Evolutionary conservation across 2,797 vertebrate genomes (phyloP).

Genomic region (Podarcis siculus): DNA sequence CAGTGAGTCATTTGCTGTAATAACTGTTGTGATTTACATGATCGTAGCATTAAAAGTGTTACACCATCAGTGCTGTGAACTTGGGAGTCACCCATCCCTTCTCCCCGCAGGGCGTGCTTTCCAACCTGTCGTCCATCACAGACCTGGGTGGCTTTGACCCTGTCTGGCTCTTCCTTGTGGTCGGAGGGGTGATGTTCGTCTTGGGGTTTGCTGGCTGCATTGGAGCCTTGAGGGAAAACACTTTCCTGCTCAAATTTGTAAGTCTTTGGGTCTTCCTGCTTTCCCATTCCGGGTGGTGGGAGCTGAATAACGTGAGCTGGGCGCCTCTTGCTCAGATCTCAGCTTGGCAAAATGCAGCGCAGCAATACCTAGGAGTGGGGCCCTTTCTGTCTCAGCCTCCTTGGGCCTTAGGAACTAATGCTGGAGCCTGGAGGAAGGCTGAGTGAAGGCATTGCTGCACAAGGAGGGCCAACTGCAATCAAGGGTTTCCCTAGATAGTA

Average conservation of each 20-base stretch:
- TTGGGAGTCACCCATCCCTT: neutral
- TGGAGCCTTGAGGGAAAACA: conserved; percentile 91
- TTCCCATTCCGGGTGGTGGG: neutral
- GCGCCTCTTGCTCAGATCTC: neutral
- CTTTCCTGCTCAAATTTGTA: conserved; percentile 92
- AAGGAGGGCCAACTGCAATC: neutral
- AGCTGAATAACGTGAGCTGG: neutral
- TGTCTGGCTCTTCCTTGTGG: conserved; percentile 94
- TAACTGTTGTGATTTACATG: neutral
- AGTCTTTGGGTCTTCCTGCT: conserved; percentile 61
- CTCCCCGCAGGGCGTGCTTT: conserved; percentile 85
- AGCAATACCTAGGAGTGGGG: neutral
- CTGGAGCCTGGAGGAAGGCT: neutral
- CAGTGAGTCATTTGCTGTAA: neutral
- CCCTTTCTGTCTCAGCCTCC: neutral
- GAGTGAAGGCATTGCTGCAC: neutral
- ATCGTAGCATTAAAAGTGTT: neutral
- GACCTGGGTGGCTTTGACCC: conserved; percentile 93
- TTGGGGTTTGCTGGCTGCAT: conserved; percentile 93
- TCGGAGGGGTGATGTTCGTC: conserved; percentile 91
- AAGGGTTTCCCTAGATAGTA: neutral
- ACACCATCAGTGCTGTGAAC: too few species aligned
- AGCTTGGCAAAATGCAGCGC: neutral
- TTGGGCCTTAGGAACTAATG: neutral
- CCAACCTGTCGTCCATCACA: conserved; percentile 92